Base-by-base conservation (phyloP, 2,113 vertebrate genomes). In the Numenius arquata region DNA sequence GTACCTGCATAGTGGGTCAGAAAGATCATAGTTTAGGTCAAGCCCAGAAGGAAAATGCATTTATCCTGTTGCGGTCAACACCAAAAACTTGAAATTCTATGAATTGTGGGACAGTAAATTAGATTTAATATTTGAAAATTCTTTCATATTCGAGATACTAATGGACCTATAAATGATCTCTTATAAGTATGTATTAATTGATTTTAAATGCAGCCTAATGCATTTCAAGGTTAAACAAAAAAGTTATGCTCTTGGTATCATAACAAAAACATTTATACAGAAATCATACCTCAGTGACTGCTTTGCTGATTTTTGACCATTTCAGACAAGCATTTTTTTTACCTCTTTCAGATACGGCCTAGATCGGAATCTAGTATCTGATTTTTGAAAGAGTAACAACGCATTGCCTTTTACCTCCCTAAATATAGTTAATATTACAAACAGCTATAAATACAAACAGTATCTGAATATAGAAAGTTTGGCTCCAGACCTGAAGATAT, bases 11-110 rank as follows among this genome's bases (percentile, higher is more conserved):
- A 93, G 55, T 68, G 75, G 65, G 84, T 95, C 80, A 93, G 75
- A 91, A 93, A 91, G 74, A 76, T 81, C 80, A 91, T 77, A 81
- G 88, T 85, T 91, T 91, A 95, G 71, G 81, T 78, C 76, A 95
- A 89, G 76, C 50, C 92, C 89, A 91, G 76, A 89, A 82, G 66
- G 75, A 85, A 94, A 94, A 91, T 91, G 85, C 71, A 89, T 91
- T 91, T 94, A 86, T 91, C 76, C 76, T 94, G 90, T 75, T 93
- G 71, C 52, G 48, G 71, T 91, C 89, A 95, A 91, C 61, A 94
- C 29, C 80, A 94, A 86, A 95, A 89, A 73, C 71, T 78, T 74
- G 85, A 68, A 70, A 86, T 86, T 91, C 89, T 89, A 86, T 77
- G 71, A 89, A 86, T 73, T 74, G 85, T 86, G 85, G 76, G 85